Evolutionary conservation across 2,888 invertebrate genomes (phyloP), one percentile per base, ranked within the genome.

Genomic region (Acleris cristana): DNA sequence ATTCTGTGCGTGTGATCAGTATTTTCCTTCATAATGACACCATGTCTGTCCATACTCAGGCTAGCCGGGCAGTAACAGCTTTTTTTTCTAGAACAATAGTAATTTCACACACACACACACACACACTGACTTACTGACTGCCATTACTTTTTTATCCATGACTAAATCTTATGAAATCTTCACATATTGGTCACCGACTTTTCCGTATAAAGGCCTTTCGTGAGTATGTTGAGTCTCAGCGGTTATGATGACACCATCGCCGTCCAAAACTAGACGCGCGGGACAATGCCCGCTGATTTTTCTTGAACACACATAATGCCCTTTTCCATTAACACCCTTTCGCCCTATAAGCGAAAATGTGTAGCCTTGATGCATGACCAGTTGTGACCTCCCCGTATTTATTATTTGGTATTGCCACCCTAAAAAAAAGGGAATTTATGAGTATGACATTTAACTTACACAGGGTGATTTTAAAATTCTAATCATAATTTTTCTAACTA

Each of bases 1-100:
- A 30, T 56, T 16, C 1, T 1, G 40, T 56, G 56, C 10, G n/a
- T 40, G 12, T 56, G 56, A 16, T 2, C 7, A 10, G 54, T 54
- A 7, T 54, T 54, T 3, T 16, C 40, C 21, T 19, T 56, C 19
- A 40, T 16, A 19, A 56, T 56, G 40, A 21, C 19, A 16, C 34
- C 40, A 7, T 4, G 2, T 21, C 14, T 21, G 44, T 56, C 21
- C 21, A 56, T 5, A 7, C n/a, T 5, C 8, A 56, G 16, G 5
- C 6, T 10, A 21, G 56, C 56, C 19, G 40, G 40, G 19, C 56
- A 56, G 7, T 57, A 69, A 5, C 7, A 34, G 8, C 68, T 65
- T 8, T 18, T 40, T 40, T 40, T 40, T 40, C 40, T 40, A 40
- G 57, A 57, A 18, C 57, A 57, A 12, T 45, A 45, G 34, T 45